phyloP scores from a whole-genome alignment of 2,113 vertebrate genomes.

The Jacana jacana region DNA sequence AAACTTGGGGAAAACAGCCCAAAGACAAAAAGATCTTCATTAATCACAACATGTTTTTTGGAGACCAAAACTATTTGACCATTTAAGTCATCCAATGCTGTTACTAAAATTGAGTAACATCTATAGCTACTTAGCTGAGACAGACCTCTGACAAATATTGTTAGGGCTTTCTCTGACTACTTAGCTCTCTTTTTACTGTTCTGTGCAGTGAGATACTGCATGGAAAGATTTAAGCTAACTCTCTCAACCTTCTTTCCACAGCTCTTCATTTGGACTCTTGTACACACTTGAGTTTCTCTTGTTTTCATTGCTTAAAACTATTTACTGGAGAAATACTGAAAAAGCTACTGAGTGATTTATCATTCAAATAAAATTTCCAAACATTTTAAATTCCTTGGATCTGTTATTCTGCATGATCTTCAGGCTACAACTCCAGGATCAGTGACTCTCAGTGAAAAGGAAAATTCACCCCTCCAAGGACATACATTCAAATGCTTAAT shows the following conservation, averaged over 20 bases:
- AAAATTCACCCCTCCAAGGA: not conserved
- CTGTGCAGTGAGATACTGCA: not conserved
- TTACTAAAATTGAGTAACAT: not conserved
- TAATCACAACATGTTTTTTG: not conserved
- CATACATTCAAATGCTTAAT: not conserved
- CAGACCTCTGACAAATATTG: not conserved
- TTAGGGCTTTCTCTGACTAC: not conserved
- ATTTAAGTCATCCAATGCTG: not conserved
- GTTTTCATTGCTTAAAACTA: not conserved
- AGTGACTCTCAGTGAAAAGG: not conserved
- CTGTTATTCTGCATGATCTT: not conserved
- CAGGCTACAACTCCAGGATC: not conserved
- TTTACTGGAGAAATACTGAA: not conserved
- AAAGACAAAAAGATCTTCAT: not conserved
- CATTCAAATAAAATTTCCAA: not conserved
- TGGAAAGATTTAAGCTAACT: not conserved
- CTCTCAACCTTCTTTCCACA: not conserved
- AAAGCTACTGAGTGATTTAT: not conserved
- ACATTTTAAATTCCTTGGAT: not conserved
- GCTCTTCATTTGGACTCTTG: not conserved
- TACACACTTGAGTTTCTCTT: not conserved
- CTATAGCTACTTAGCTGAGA: not conserved
- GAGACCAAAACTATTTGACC: not conserved
- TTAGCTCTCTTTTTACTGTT: not conserved
- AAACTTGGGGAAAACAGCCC: not conserved